Evolutionary conservation across 1,140 invertebrate genomes (phyloP), one percentile per base, ranked within the genome.

Genomic region (Heliconius congener): DNA sequence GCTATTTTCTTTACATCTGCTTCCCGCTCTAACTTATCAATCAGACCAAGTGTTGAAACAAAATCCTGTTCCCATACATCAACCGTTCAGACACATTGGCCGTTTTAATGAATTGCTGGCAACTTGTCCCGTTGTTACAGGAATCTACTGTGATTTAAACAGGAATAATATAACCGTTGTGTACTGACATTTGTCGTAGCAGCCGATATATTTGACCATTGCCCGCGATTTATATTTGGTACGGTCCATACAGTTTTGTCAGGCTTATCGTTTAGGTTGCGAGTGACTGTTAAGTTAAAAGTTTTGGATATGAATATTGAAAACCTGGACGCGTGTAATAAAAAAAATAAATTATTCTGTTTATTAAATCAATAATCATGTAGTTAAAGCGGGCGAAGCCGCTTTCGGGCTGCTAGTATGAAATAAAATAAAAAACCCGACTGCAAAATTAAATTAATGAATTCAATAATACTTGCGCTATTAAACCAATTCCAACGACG

Each of bases 21-120:
- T 60, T 23, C 23, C 19, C 82, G 83, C 84, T 80, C 2, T 8
- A 73, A 66, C 73, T 30, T 74, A 9, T 80, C n/a, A 82, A 76
- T 83, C 78, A 71, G 50, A 78, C 84, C 82, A 74, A 27, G 72
- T 73, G 34, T 71, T 76, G 72, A 78, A 81, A 83, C 80, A 83
- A 81, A 85, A 83, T 85, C 83, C 85, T 84, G 83, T 79, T 80
- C 81, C 84, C 84, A 89, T 92, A 89, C 84, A 90, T 92, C 91
- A 92, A 88, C 85, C 81, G 83, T 83, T 87, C 86, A 85, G 90
- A 90, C 90, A 91, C 87, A 92, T 90, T 85, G 88, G 85, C 81
- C 89, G 83, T 87, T 87, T 92, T 90, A 92, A 92, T 91, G 91
- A 90, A 91, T 92, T 87, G 87, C 90, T 81, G 82, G 82, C 86